These are phyloP conservation scores for Cephus sareptanus DNA, from an alignment of 2,888 invertebrate genomes.

Conservation along the genomic window DNA sequence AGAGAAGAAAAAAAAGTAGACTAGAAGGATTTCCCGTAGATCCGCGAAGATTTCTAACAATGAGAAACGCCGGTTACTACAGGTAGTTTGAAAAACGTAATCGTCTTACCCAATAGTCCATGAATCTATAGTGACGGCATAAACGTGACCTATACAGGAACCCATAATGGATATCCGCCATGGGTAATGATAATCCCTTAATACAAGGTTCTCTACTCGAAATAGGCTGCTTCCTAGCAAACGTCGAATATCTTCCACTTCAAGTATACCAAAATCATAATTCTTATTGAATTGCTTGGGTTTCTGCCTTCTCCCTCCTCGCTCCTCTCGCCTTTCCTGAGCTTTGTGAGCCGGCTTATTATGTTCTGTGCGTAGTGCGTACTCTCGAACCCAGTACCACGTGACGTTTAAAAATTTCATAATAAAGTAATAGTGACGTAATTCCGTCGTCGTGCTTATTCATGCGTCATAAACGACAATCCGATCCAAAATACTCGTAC, in stretches of 20 bases:
- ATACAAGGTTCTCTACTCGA: constrained; percentile 32
- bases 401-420: background rate
- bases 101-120: constrained; percentile 38
- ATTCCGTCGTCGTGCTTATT: background rate
- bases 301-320: background rate
- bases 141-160: constrained; percentile 13
- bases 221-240: constrained; percentile 29
- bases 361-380: background rate
- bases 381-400: background rate
- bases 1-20: background rate
- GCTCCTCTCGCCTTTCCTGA: too few relatives aligned
- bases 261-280: constrained; percentile 32
- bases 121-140: constrained; percentile 27
- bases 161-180: constrained; percentile 34
- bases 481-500: background rate
- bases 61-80: background rate
- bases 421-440: background rate
- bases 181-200: constrained; percentile 47
- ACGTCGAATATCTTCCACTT: constrained; percentile 39
- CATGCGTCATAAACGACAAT: background rate
- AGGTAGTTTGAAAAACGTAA: constrained; percentile 23
- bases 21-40: background rate
- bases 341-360: background rate
- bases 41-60: background rate
- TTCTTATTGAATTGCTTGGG: constrained; percentile 17